These are phyloP conservation scores for Mormyrus iriodes DNA, from an alignment of 2,113 vertebrate species.

Conservation along the genomic window DNA sequence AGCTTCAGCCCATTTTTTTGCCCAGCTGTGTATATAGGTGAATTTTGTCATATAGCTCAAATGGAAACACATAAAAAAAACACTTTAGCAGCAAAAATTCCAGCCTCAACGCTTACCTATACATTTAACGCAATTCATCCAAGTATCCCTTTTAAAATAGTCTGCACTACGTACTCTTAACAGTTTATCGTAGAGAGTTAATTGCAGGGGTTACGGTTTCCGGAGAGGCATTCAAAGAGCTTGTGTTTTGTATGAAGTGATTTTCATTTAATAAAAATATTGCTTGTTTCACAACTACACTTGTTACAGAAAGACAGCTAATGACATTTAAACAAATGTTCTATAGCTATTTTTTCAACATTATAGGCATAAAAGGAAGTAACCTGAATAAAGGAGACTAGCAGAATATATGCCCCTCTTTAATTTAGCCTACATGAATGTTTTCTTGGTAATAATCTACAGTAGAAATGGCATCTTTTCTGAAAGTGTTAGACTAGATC, in stretches of 20 bases:
- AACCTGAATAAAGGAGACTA: conserved; percentile 28
- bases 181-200: not conserved
- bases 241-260: not conserved
- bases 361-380: conserved; percentile 31
- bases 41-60: conserved; percentile 31
- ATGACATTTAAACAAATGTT: conserved; percentile 33
- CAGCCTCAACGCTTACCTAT: conserved; percentile 41
- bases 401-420: not conserved
- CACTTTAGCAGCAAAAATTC: conserved; percentile 50
- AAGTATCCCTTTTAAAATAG: conserved; percentile 13
- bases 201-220: not conserved
- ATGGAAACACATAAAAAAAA: conserved; percentile 40
- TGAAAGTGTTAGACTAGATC: not conserved
- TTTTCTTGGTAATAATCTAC: not conserved
- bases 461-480: not conserved
- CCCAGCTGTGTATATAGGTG: conserved; percentile 16
- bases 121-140: conserved; percentile 28
- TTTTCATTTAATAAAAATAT: conserved; percentile 10
- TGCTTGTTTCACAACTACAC: not conserved
- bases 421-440: not conserved
- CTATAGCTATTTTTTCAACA: not conserved
- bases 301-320: conserved; percentile 11
- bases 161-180: not conserved
- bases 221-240: not conserved
- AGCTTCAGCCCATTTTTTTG: not conserved